A percentile compares a stretch with the other conserved stretches of the same genome.
Evolutionary conservation across 2,888 invertebrate genomes (phyloP).

Genomic region (Drosophila mimetica): DNA sequence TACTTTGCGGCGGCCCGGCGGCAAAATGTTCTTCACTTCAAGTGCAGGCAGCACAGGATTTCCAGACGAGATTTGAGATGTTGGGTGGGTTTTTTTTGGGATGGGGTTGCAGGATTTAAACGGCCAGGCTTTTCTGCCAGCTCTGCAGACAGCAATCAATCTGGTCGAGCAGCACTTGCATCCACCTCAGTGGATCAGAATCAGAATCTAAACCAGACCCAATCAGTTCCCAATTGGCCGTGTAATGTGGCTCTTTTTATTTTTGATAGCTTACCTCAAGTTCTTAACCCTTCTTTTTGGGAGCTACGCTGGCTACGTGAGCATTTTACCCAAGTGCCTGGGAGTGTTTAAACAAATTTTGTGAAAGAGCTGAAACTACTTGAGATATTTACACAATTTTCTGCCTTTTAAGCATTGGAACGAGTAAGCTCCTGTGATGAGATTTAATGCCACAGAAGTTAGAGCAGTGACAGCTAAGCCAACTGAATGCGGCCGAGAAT

Average conservation of each 20-base stretch:
- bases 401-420: slow-evolving; percentile 20
- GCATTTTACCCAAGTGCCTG: slow-evolving; percentile 28
- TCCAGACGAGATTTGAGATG: slow-evolving; percentile 9
- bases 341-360: slow-evolving; percentile 22
- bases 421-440: slow-evolving; percentile 1
- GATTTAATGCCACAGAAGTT: slow-evolving; percentile 1
- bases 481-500: slow-evolving; percentile 16
- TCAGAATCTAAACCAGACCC: slow-evolving; percentile 47
- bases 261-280: slow-evolving; percentile 43
- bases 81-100: not conserved
- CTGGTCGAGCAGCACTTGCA: slow-evolving; percentile 28
- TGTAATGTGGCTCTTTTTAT: slow-evolving; percentile 60
- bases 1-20: slow-evolving; percentile 41
- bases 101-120: not conserved
- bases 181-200: slow-evolving; percentile 44
- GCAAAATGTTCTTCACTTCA: slow-evolving; percentile 19
- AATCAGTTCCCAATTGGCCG: slow-evolving; percentile 77
- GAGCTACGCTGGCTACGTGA: slow-evolving; percentile 30
- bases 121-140: slow-evolving; percentile 15
- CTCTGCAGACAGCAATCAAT: slow-evolving; percentile 37
- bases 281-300: slow-evolving; percentile 14
- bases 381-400: slow-evolving; percentile 13
- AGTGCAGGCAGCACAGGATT: slow-evolving; percentile 18
- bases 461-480: not conserved
- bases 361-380: not conserved